A percentile compares a stretch with the other conserved stretches of the same genome.
These are phyloP conservation scores for Xestoiulus laeticollis DNA, from an alignment of 2,888 invertebrate species.

Conservation along the genomic window DNA sequence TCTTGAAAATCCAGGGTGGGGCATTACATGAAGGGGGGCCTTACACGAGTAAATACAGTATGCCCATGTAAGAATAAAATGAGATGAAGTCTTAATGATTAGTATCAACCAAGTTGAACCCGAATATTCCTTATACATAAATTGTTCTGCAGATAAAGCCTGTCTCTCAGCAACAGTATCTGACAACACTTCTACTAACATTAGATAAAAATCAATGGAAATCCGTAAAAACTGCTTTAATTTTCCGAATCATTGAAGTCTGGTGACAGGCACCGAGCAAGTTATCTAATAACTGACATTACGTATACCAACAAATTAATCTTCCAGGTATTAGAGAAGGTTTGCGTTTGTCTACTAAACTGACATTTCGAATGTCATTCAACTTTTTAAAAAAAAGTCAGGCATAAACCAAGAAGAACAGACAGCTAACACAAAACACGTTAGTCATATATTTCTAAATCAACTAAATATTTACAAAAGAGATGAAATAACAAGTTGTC, in stretches of 20 bases:
- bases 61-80: neutral
- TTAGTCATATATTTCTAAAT: neutral
- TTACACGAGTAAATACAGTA: no score
- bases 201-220: constrained; percentile 2
- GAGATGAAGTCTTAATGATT: neutral
- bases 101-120: neutral
- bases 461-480: neutral
- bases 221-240: neutral
- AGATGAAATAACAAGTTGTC: neutral
- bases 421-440: neutral
- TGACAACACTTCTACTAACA: neutral
- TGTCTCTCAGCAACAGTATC: neutral
- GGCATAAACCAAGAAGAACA: neutral
- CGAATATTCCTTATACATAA: no score
- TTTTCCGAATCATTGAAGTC: neutral
- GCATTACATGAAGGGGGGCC: no score
- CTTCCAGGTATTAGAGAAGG: neutral
- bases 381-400: neutral
- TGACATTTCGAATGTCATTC: neutral
- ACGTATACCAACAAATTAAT: neutral
- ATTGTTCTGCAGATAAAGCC: neutral
- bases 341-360: neutral
- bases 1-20: no score
- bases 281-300: neutral
- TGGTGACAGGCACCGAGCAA: neutral